Conservation (phyloP, 2,888 invertebrate genomes). For the Netelia inedita region DNA sequence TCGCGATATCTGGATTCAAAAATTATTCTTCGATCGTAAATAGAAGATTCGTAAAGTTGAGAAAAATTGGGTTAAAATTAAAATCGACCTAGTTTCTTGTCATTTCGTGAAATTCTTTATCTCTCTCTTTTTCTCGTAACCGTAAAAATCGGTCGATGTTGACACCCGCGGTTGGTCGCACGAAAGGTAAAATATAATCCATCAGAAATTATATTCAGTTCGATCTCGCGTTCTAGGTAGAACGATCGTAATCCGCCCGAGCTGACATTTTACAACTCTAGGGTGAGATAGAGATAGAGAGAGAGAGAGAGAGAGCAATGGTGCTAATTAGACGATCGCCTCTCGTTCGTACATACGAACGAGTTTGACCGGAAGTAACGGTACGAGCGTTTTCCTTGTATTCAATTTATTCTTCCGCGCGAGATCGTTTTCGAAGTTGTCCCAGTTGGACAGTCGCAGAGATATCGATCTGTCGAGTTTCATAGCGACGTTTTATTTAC, state of each 20-base stretch:
- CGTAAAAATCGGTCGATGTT: neutral
- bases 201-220: conserved; percentile 32
- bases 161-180: neutral
- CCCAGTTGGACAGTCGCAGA: neutral
- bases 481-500: neutral
- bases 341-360: conserved; percentile 18
- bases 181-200: conserved; percentile 27
- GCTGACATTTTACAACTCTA: conserved; percentile 32
- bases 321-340: conserved; percentile 38
- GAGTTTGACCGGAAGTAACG: conserved; percentile 66
- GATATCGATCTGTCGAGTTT: conserved; percentile 1
- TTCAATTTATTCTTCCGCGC: conserved; percentile 57
- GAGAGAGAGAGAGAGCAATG: neutral
- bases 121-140: neutral
- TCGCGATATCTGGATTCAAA: no score
- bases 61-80: neutral
- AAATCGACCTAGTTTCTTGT: neutral
- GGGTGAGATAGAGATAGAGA: neutral
- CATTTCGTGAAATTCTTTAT: neutral
- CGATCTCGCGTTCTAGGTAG: neutral
- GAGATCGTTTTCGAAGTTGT: conserved; percentile 5
- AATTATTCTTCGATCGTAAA: neutral
- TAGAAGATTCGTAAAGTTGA: neutral
- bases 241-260: neutral
- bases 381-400: conserved; percentile 54